These are phyloP conservation scores for Parnassius glacialis DNA, from an alignment of 2,888 invertebrate genomes.

Conservation along the genomic window DNA sequence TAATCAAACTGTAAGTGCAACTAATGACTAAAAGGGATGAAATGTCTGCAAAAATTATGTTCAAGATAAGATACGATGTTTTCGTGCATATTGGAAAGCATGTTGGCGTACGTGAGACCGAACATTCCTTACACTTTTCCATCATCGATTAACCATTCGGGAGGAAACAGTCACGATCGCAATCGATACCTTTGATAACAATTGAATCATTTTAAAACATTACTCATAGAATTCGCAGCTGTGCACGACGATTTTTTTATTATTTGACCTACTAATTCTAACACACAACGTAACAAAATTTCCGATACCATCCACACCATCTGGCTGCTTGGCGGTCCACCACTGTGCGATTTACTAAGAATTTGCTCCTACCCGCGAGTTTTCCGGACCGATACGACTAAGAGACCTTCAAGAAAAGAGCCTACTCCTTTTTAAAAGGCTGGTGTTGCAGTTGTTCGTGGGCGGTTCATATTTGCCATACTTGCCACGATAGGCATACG, in stretches of 20 bases:
- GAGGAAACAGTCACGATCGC: background rate
- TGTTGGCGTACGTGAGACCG: constrained; percentile 13
- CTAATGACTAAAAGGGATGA: background rate
- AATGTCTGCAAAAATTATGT: background rate
- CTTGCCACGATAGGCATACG: too few relatives aligned
- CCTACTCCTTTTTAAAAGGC: too few relatives aligned
- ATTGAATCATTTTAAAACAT: constrained; percentile 23
- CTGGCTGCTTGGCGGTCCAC: too few relatives aligned
- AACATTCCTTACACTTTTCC: constrained; percentile 4
- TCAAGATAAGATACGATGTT: background rate
- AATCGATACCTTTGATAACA: constrained; percentile 17
- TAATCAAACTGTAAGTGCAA: too few relatives aligned
- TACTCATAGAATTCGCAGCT: constrained; percentile 19
- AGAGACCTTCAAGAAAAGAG: too few relatives aligned
- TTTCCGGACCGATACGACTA: too few relatives aligned
- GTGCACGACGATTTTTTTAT: constrained; percentile 1
- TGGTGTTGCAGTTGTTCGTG: too few relatives aligned
- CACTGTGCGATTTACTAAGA: too few relatives aligned
- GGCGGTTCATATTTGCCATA: too few relatives aligned
- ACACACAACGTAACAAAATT: too few relatives aligned
- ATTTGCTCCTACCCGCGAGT: too few relatives aligned
- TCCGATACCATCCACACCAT: too few relatives aligned
- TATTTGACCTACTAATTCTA: constrained; percentile 10
- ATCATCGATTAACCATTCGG: constrained; percentile 9
- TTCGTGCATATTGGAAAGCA: background rate